A percentile compares a stretch with the other conserved stretches of the same genome.
Conservation (phyloP, 2,797 vertebrate genomes). For the Hoplostethus atlanticus region DNA sequence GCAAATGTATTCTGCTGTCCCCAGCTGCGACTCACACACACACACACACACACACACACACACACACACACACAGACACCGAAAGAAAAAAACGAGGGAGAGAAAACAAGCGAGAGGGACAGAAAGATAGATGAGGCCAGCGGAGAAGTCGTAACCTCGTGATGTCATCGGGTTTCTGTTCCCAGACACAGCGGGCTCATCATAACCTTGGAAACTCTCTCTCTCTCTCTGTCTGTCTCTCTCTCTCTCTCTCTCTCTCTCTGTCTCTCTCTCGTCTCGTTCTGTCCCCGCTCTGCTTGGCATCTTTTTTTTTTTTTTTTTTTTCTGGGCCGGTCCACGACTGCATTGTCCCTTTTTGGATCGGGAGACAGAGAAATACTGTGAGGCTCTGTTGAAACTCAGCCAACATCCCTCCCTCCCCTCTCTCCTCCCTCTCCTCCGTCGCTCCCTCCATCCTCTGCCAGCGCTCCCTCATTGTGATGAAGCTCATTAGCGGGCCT, state of each 20-base stretch:
- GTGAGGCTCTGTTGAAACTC: slow-evolving; percentile 41
- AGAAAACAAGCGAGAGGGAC: neutral
- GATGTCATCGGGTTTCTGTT: slow-evolving; percentile 33
- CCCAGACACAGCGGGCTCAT: slow-evolving; percentile 7
- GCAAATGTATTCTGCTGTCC: slow-evolving; percentile 6
- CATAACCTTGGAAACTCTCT: slow-evolving; percentile 40
- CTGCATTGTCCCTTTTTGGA: slow-evolving; percentile 18
- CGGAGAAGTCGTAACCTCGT: slow-evolving; percentile 5
- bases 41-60: neutral
- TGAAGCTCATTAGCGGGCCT: slow-evolving; percentile 73
- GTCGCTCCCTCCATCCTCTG: slow-evolving; percentile 45
- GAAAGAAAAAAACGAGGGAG: neutral
- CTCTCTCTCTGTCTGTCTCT: neutral
- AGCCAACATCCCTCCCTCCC: slow-evolving; percentile 18
- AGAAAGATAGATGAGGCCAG: neutral
- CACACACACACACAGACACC: neutral
- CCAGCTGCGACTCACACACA: slow-evolving; percentile 14
- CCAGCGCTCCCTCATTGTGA: slow-evolving; percentile 59
- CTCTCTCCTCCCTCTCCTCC: slow-evolving; percentile 65
- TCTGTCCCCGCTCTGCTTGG: neutral
- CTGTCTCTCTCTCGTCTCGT: neutral
- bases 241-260: neutral
- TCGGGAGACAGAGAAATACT: slow-evolving; percentile 20
- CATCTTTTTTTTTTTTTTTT: slow-evolving; percentile 26
- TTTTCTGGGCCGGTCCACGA: slow-evolving; percentile 17